Conservation (phyloP, 2,113 vertebrate genomes). For the Copsychus sechellarum region DNA sequence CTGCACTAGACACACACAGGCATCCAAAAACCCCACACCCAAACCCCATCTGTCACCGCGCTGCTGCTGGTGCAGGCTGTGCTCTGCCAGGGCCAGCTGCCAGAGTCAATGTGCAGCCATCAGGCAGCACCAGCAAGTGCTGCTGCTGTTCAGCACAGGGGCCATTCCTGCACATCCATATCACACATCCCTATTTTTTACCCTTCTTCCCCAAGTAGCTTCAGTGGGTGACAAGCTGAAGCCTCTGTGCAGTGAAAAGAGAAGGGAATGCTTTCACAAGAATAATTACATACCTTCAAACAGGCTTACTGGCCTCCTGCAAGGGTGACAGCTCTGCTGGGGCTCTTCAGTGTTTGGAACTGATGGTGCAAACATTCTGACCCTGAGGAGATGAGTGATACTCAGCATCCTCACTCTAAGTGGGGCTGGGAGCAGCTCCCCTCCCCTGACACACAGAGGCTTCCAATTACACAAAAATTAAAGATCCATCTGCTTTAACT, state of each 20-base stretch:
- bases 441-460: too few relatives aligned
- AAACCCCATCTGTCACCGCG: neutral
- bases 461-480: neutral
- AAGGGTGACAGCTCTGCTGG: neutral
- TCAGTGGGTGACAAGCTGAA: neutral
- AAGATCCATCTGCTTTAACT: neutral
- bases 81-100: neutral
- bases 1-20: neutral
- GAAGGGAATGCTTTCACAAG: neutral
- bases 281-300: rapidly evolving
- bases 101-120: neutral
- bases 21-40: neutral
- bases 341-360: neutral
- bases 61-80: too few relatives aligned
- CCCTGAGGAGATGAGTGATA: neutral
- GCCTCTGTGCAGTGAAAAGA: neutral
- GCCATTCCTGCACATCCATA: neutral
- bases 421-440: neutral
- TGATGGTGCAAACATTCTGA: neutral
- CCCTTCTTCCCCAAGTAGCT: neutral
- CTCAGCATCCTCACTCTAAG: neutral
- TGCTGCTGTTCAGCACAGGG: neutral
- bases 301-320: neutral
- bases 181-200: rapidly evolving
- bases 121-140: neutral